Conservation (phyloP, 2,797 vertebrate species). For the Anas flavirostris region DNA sequence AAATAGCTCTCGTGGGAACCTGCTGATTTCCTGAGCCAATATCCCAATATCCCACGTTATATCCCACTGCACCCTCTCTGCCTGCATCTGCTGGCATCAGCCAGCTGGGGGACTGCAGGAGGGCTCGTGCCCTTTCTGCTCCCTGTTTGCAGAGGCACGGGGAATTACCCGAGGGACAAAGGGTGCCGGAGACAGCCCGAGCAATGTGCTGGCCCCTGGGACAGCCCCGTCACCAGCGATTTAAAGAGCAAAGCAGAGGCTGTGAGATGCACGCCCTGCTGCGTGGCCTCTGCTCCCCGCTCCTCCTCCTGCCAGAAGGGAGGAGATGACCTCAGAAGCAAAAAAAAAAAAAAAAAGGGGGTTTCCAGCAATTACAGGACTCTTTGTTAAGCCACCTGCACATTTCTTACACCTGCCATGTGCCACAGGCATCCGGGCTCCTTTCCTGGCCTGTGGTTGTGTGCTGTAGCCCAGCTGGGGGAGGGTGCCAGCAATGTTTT, state of each 20-base stretch:
- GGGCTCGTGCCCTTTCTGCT: not conserved
- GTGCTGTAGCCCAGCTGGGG: too few species aligned
- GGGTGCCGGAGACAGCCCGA: not conserved
- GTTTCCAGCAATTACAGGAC: not conserved
- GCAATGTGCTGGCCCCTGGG: not conserved
- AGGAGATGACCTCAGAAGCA: not conserved
- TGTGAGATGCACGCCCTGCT: rapidly evolving
- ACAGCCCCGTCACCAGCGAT: not conserved
- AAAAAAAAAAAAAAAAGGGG: not conserved
- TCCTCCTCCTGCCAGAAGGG: not conserved
- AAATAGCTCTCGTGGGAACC: not conserved
- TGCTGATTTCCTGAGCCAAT: not conserved
- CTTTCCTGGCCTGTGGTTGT: not conserved
- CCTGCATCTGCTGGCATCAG: not conserved
- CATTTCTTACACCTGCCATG: not conserved
- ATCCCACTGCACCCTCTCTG: not conserved
- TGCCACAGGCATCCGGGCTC: not conserved
- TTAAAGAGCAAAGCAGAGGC: not conserved
- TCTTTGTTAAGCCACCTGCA: not conserved
- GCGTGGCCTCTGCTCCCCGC: not conserved
- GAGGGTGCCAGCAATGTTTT: not conserved
- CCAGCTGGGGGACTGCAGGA: not conserved
- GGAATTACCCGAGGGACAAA: not conserved
- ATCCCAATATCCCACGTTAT: not conserved
- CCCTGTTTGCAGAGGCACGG: not conserved